Conservation (phyloP, 1,140 invertebrate genomes). For the Sminthurinus signatus region DNA sequence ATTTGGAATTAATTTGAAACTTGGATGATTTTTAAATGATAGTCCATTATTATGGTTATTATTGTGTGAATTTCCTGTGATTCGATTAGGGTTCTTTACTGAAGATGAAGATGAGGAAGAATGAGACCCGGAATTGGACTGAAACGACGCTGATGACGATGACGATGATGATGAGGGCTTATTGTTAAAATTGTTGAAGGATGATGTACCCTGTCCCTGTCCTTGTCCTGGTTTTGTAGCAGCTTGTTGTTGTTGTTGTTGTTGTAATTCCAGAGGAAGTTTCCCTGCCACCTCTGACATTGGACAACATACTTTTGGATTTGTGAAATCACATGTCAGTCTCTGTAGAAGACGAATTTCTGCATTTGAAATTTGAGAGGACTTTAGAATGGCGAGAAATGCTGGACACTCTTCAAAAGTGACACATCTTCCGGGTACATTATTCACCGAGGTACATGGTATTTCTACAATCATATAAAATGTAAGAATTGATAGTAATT, state of each 20-base stretch:
- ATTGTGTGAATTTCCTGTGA: neutral
- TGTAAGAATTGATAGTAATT: too few species aligned
- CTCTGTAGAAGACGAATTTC: slow-evolving; percentile 23
- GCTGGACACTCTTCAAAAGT: slow-evolving; percentile 23
- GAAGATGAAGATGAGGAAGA: too few species aligned
- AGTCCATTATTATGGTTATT: neutral
- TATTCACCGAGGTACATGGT: slow-evolving; percentile 3
- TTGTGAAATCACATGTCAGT: slow-evolving; percentile 23
- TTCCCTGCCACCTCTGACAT: neutral
- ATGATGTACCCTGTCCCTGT: neutral
- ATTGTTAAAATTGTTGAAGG: too few species aligned
- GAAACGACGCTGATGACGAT: too few species aligned
- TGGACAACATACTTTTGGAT: slow-evolving; percentile 21
- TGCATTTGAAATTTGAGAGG: neutral
- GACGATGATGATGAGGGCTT: too few species aligned
- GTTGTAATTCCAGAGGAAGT: neutral
- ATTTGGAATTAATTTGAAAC: slow-evolving; percentile 27
- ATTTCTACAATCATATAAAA: too few species aligned
- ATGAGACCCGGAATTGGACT: too few species aligned
- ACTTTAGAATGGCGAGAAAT: slow-evolving; percentile 14
- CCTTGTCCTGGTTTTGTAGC: neutral
- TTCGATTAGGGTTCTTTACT: too few species aligned
- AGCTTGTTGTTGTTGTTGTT: neutral
- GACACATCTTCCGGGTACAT: slow-evolving; percentile 21
- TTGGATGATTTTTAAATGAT: slow-evolving; percentile 13